Evolutionary conservation across 2,888 invertebrate species (phyloP), one percentile per base, ranked within the genome.

Genomic region (Nebria brevicollis): DNA sequence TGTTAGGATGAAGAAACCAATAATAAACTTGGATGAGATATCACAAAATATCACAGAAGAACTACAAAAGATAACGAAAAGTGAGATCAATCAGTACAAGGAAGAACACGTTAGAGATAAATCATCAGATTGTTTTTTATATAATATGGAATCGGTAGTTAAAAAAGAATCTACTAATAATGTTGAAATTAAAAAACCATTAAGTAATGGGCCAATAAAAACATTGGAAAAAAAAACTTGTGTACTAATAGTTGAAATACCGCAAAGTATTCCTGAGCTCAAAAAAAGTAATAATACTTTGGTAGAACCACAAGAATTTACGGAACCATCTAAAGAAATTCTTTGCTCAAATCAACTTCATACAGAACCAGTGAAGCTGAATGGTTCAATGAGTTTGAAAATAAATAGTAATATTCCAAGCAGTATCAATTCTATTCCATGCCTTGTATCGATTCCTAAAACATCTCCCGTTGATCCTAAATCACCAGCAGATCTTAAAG

Each of bases 11-110:
- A 75, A 72, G 66, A 80, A 75, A 80, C 80, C 80, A n/a, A 72
- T 80, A 10, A 80, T 80, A 20, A 80, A 80, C 26, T 64, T 80
- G 34, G 80, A 80, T 11, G 80, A 80, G 74, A 80, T 80, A 20
- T 80, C 80, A 42, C 72, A 70, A 65, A 80, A 80, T 72, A 80
- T 80, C 11, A 80, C 75, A 26, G 72, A 80, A 64, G 80, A 75
- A 34, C 41, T 80, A 41, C 64, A 80, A 65, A 75, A 75, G 15
- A 13, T 73, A 11, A 8, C 26, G 2, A 41, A 26, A 6, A 73
- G 42, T 13, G 68, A 26, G n/a, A 68, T 13, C 5, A 26, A 2
- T 3, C 54, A 3, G 54, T 54, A 54, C 54, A 54, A 54, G 8
- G 54, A 54, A 54, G 54, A 7, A 54, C 8, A 13, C 8, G 13